Evolutionary conservation across 2,113 vertebrate species (phyloP), one percentile per base, ranked within the genome.

Genomic region (Campylomormyrus numenius): DNA sequence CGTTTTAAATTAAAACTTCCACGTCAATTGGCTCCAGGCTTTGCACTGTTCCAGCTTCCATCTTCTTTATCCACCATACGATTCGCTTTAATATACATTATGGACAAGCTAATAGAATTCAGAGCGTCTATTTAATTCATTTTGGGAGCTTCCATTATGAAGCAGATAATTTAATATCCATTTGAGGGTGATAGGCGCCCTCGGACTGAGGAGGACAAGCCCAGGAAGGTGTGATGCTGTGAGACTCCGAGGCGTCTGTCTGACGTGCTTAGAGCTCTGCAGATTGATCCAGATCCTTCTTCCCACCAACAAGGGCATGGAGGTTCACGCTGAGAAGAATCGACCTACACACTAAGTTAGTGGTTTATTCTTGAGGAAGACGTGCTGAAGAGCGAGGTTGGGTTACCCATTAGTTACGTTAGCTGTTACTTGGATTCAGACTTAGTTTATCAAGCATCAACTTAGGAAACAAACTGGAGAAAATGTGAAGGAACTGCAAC

Each of bases 61-160:
- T 35, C n/a, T 56, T 48, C 24, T 53, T 53, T 35, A 87, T 87
- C 85, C 50, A 9, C n/a, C 85, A 39, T 87, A 89, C 46, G 70
- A 88, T 87, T 77, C 42, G 50, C 88, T 91, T 91, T 89, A 87
- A 89, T 89, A 89, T 91, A 88, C 50, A 89, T 89, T 91, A 91
- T 89, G 89, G 85, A 91, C 80, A 89, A 89, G 70, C 85, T 62
- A 83, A 77, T 85, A 89, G 88, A 89, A 88, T 89, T 89, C 39
- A 77, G 42, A 87, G 87, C 56, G 27, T 89, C 70, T 91, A 49
- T 88, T 87, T 77, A 89, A 89, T 89, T 87, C 89, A 84, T 89
- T 89, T 48, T 58, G 49, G 50, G 66, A 56, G 88, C 46, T 74
- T 91, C 58, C 77, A 89, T 91, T 91, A 91, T 86, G 66, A 48